phyloP scores from a whole-genome alignment of 2,888 invertebrate species.

The Andrena flavipes region DNA sequence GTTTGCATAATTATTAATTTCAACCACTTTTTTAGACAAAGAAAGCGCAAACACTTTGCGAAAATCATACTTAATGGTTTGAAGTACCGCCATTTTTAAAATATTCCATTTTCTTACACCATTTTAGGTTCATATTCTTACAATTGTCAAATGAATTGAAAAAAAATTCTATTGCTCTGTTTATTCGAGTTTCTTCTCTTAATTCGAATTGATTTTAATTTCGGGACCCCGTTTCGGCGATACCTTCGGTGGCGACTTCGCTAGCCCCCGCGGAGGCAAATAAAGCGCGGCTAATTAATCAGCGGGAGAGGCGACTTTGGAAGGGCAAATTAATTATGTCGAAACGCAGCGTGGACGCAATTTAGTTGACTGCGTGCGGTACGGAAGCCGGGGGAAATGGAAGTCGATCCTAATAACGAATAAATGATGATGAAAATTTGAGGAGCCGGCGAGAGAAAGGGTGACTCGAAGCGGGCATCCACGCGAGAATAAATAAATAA shows the following conservation, averaged over 20 bases:
- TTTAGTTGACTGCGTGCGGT: not conserved
- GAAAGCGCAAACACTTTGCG: too few species aligned
- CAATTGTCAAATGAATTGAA: too few species aligned
- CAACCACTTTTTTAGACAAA: too few species aligned
- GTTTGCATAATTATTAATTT: too few species aligned
- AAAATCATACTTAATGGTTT: too few species aligned
- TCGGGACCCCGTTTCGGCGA: slow-evolving; percentile 13
- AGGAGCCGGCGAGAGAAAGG: slow-evolving; percentile 27
- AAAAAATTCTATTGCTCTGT: too few species aligned
- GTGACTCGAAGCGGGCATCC: slow-evolving; percentile 33
- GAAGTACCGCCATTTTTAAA: too few species aligned
- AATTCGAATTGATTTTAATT: slow-evolving; percentile 41
- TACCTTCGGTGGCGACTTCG: not conserved
- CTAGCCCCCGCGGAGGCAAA: slow-evolving; percentile 27
- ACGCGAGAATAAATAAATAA: slow-evolving; percentile 60
- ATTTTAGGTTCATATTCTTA: too few species aligned
- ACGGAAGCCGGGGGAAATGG: not conserved
- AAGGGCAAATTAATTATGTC: slow-evolving; percentile 46
- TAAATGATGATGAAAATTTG: slow-evolving; percentile 58
- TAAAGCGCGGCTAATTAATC: slow-evolving; percentile 52
- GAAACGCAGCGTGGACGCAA: slow-evolving; percentile 6
- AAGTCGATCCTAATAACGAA: slow-evolving; percentile 43
- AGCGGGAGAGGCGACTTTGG: slow-evolving; percentile 8
- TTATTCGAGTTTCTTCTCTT: too few species aligned
- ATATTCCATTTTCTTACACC: too few species aligned